Evolutionary conservation across 2,113 vertebrate species (phyloP), one percentile per base, ranked within the genome.

Genomic region (Gadus chalcogrammus): DNA sequence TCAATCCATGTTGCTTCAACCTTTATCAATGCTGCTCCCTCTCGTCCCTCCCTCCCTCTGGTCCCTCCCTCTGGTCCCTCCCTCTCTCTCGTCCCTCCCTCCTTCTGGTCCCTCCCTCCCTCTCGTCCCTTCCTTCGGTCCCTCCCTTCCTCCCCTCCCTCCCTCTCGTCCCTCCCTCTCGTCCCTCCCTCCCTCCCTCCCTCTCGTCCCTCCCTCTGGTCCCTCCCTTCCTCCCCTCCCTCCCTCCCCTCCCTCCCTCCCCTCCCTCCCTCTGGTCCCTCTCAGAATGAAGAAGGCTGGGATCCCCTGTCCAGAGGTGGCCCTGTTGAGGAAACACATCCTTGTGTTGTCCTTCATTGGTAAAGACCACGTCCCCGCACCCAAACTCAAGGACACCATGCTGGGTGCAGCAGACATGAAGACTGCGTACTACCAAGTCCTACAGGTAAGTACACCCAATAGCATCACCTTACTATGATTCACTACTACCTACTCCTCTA

Each of bases 291-390:
- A 93, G 87, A 94, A 92, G 71, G 96, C 95, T 52, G 93, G 91
- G 71, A 95, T 99, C 83, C 92, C 92, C 59, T 99, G 97, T 82
- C 97, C 97, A 1, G 83, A 95, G 73, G 97, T 96, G 76, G 94
- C 99, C 64, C 83, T 94, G 65, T 88, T 98, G 78, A 98, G 94
- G 91, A 99, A 99, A 65, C 97, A 99, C 20, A 85, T 99, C 85
- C 92, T 99, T 87, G 97, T 98, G 76, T 94, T 99, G 97, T 98
- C 97, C 4, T 99, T 99, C 88, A 97, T 99, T 80, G 97, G 97
- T 56, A 91, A 93, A 58, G 94, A 98, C 79, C 95, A 98, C 75
- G 83, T 96, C 24, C 96, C 97, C 68, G 97, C 97, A 65, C 97
- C 95, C 67, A 99, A 98, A 83, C 85, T 99, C 4, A 99, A 98